Percentiles rank a stretch among this genome's conserved stretches.
Evolutionary conservation across 2,888 invertebrate species (phyloP).

Genomic region (Lomographa bimaculata): DNA sequence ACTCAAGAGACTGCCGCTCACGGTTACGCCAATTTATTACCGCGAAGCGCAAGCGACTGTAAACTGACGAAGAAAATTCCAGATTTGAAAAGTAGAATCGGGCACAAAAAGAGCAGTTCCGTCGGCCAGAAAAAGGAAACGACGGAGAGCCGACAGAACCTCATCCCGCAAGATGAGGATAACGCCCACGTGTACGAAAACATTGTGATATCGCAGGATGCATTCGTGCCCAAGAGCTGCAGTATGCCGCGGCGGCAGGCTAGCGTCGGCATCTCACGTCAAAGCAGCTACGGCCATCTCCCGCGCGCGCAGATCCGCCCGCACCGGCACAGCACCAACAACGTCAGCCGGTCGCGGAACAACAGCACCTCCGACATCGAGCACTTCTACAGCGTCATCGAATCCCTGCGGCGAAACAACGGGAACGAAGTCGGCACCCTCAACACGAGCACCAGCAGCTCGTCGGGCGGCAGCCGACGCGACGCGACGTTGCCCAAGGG

Average conservation of each 20-base stretch:
- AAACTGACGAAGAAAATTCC: slow-evolving; percentile 61
- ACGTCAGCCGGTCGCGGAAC: slow-evolving; percentile 56
- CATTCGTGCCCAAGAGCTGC: slow-evolving; percentile 69
- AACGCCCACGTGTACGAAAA: slow-evolving; percentile 76
- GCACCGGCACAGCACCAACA: slow-evolving; percentile 61
- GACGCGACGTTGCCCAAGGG: slow-evolving; percentile 40
- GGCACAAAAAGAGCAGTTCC: slow-evolving; percentile 76
- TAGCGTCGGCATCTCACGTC: slow-evolving; percentile 59
- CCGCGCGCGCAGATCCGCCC: slow-evolving; percentile 66
- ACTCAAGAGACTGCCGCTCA: slow-evolving; percentile 50
- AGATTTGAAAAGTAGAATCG: slow-evolving; percentile 54
- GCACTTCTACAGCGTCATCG: slow-evolving; percentile 70
- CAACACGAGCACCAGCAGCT: slow-evolving; percentile 61
- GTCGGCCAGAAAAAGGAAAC: slow-evolving; percentile 73
- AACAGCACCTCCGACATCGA: slow-evolving; percentile 61
- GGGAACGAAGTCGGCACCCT: slow-evolving; percentile 39
- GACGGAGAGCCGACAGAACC: slow-evolving; percentile 76
- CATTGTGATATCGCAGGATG: slow-evolving; percentile 56
- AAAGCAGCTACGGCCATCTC: slow-evolving; percentile 69
- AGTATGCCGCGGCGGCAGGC: slow-evolving; percentile 75
- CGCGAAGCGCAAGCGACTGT: slow-evolving; percentile 74
- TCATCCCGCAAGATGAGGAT: slow-evolving; percentile 71
- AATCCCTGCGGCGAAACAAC: slow-evolving; percentile 57
- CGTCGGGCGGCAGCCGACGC: slow-evolving; percentile 60
- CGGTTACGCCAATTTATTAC: slow-evolving; percentile 71